Base-by-base conservation (phyloP, 2,888 invertebrate species). In the Chaetoderma sp. region DNA sequence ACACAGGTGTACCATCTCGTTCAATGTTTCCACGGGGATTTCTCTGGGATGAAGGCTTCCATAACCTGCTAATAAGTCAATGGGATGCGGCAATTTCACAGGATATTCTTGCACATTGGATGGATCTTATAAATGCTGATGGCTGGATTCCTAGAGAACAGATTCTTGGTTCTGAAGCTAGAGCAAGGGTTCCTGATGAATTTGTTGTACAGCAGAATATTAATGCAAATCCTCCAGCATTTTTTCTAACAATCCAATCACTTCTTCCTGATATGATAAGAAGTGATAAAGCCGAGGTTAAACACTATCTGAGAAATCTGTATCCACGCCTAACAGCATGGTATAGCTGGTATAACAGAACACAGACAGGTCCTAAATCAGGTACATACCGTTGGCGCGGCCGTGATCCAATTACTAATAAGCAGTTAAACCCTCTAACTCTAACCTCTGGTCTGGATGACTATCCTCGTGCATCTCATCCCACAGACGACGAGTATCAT, bases 111-210 rank as follows among this genome's bases (percentile, higher is more conserved):
- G 92, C 93, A 5, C 97, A 98, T 82, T 99, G 99, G 99, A 91
- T 99, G 81, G 98, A 99, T 86, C 89, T 98, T 49, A 93, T 98
- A 90, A 99, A 99, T 78, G 91, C 92, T 0, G 96, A 98, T 84
- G 99, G 99, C 0, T 99, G 99, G 99, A 99, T 99, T 73, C 98
- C 99, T 0, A 88, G 99, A 23, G 99, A 99, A 84, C 96, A 98
- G 77, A 88, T 89, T 60, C 79, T 89, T 4, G 89, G 87, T 6
- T 75, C 69, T 13, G 87, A 87, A 76, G 83, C 97, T 0, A 79
- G 94, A 47, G 93, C 94, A 0, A 91, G 95, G 80, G 98, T 99
- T 0, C 99, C 99, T 0, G 91, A 92, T 56, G 97, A 99, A 87
- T 99, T 97, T 87, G 93, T 99, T 0, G 95, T 96, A 0, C 99